Evolutionary conservation across 2,888 invertebrate species (phyloP).

Genomic region (Chrysomela aeneicollis): DNA sequence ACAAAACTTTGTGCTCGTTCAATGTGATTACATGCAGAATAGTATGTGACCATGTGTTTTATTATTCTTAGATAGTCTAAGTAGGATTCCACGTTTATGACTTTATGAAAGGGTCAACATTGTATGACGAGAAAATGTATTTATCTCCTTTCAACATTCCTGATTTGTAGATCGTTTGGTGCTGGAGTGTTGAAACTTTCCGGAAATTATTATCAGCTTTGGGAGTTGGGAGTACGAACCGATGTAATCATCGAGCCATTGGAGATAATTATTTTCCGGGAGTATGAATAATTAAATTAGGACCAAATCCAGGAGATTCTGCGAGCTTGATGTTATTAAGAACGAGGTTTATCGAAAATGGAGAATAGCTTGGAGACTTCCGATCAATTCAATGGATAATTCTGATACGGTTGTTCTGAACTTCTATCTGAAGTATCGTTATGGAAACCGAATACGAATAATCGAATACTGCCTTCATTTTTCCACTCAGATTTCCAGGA

Average conservation of each 20-base stretch:
- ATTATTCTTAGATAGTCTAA: too few species aligned
- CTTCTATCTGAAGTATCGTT: too few species aligned
- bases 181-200: not conserved
- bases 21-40: too few species aligned
- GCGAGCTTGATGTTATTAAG: not conserved
- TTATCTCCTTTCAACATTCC: not conserved
- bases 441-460: too few species aligned
- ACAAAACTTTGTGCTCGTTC: too few species aligned
- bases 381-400: not conserved
- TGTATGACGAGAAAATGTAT: too few species aligned
- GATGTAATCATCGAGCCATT: not conserved
- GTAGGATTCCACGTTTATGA: too few species aligned
- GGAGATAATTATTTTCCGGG: slow-evolving; percentile 2
- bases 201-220: not conserved
- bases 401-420: too few species aligned
- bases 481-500: too few species aligned
- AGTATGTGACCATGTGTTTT: too few species aligned
- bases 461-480: too few species aligned
- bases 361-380: not conserved
- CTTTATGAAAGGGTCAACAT: too few species aligned
- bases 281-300: slow-evolving; percentile 2
- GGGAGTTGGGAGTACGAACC: not conserved
- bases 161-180: not conserved
- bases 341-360: not conserved
- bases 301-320: not conserved